A percentile compares a stretch with the other conserved stretches of the same genome.
Evolutionary conservation across 2,797 vertebrate species (phyloP).

Genomic region (Graptemys geographica): DNA sequence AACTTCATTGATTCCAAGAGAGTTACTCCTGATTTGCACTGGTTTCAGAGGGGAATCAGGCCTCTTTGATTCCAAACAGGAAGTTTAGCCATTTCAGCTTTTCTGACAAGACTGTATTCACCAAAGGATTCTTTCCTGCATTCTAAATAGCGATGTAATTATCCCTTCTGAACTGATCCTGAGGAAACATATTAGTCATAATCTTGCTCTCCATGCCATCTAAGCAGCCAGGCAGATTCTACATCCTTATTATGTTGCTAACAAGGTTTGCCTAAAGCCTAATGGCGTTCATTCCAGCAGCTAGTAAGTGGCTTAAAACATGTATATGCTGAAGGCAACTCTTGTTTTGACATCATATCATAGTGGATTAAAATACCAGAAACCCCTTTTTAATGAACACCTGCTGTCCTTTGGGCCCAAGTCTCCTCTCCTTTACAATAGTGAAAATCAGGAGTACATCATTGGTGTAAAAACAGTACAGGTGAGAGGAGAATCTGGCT

Average conservation of each 20-base stretch:
- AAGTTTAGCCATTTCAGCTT: neutral
- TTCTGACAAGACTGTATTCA: neutral
- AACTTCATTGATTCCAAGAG: neutral
- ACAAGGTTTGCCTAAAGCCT: constrained; percentile 29
- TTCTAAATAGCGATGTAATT: constrained; percentile 39
- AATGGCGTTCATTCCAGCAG: constrained; percentile 14
- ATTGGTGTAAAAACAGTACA: neutral
- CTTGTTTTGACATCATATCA: neutral
- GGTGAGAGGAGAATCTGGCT: neutral
- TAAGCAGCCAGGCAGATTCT: neutral
- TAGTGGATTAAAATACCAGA: neutral
- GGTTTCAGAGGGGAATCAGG: neutral
- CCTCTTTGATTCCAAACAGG: neutral
- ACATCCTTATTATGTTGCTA: neutral
- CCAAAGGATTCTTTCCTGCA: constrained; percentile 3
- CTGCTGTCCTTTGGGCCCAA: neutral
- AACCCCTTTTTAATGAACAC: neutral
- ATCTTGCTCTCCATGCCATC: neutral
- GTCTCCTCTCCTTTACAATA: neutral
- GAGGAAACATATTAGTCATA: constrained; percentile 51
- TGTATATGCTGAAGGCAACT: neutral
- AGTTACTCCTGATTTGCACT: neutral
- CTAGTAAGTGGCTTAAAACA: neutral
- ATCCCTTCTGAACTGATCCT: constrained; percentile 29
- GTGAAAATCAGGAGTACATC: neutral